These are phyloP conservation scores for Stegostoma tigrinum DNA, from an alignment of 2,113 vertebrate genomes.

Conservation along the genomic window DNA sequence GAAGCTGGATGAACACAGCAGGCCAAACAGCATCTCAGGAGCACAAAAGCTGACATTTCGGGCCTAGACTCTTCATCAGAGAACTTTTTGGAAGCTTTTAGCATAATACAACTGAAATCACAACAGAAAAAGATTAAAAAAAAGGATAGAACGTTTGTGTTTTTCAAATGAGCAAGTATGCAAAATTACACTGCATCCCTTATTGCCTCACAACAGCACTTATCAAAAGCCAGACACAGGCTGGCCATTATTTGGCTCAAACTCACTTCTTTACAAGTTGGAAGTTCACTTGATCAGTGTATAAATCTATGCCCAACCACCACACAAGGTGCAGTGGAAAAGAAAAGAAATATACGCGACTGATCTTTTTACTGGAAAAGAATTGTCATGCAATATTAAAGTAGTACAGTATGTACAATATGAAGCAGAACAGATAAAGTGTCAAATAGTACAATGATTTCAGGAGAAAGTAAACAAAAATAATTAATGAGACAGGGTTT, in stretches of 20 bases:
- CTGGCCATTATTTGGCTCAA: background rate
- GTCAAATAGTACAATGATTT: background rate
- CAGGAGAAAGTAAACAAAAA: background rate
- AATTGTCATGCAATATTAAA: constrained; percentile 53
- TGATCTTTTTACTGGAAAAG: constrained; percentile 49
- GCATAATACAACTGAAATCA: background rate
- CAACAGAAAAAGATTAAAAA: background rate
- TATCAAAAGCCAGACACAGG: background rate
- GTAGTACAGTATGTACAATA: constrained; percentile 48
- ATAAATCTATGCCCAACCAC: constrained; percentile 50
- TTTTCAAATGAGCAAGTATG: background rate
- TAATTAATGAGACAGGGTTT: background rate
- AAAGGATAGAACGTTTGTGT: background rate
- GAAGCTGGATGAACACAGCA: too few species aligned
- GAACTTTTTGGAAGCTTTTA: background rate
- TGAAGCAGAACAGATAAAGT: constrained; percentile 47
- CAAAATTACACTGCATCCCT: background rate
- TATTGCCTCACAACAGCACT: background rate
- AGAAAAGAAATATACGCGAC: constrained; percentile 59
- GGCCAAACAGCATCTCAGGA: too few species aligned
- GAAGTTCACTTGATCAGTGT: constrained; percentile 51
- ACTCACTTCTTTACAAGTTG: constrained; percentile 39
- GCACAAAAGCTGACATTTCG: too few species aligned
- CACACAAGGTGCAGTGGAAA: constrained; percentile 49
- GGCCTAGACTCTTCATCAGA: too few species aligned